Evolutionary conservation across 2,113 vertebrate genomes (phyloP), one percentile per base, ranked within the genome.

Genomic region (Kobus ellipsiprymnus): DNA sequence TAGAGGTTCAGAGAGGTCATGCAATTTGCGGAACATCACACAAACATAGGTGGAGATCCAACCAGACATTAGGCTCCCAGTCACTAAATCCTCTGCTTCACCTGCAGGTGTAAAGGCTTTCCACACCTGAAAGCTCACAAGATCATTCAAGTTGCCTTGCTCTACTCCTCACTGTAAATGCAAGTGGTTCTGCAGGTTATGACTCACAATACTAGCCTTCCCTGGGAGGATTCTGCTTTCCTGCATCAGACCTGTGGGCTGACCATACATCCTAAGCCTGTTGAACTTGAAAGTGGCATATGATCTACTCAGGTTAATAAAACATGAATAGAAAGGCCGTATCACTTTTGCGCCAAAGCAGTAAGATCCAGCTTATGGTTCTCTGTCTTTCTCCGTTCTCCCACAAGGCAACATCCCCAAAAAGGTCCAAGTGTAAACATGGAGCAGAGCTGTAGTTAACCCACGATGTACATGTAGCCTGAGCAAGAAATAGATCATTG

Each of bases 11-110:
- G 52, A 94, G 96, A 92, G 62, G 27, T 95, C 62, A 90, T 40
- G 14, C 48, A 94, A 94, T 87, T 86, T 90, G 74, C 44, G 92
- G 90, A 95, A 92, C 57, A 74, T 96, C 92, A 90, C n/a, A 74
- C 3, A 40, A 83, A 74, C 92, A 78, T 64, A 88, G 25, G 30
- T 54, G 62, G 46, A 52, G 52, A 84, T 92, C 50, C 93, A 52
- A 86, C 12, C 13, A 88, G 40, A 91, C 17, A 52, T 60, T 44
- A 27, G 80, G 40, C 36, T 93, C 54, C 80, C 11, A 54, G 94
- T 10, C 84, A 84, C 52, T 95, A 57, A 83, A 74, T 87, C 7
- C 23, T 82, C 48, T 5, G 10, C 30, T 54, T 33, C 2, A 27
- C 55, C 50, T 57, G 36, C 15, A 71, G 55, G 55, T 25, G 25